These are phyloP conservation scores for Brachycybe producta DNA, from an alignment of 2,888 invertebrate genomes.

Conservation along the genomic window DNA sequence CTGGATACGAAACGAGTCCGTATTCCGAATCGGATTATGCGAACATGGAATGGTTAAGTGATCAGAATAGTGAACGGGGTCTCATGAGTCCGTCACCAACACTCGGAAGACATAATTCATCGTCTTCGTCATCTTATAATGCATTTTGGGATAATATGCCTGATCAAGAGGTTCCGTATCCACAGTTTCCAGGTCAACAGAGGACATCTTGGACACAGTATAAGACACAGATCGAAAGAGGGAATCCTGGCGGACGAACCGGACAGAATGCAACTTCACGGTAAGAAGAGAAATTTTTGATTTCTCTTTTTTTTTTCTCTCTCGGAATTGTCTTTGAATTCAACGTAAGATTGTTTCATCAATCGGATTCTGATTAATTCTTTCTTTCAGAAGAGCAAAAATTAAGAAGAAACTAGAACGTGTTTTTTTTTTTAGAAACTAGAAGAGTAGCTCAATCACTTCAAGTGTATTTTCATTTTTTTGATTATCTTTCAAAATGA, in stretches of 20 bases:
- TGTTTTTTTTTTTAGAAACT: too few species aligned
- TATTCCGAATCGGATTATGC: slow-evolving; percentile 20
- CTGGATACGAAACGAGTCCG: slow-evolving; percentile 28
- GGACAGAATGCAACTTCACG: background rate
- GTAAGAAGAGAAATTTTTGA: too few species aligned
- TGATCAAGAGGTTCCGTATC: slow-evolving; percentile 3
- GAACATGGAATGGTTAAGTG: slow-evolving; percentile 19
- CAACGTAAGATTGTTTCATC: too few species aligned
- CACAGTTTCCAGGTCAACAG: slow-evolving; percentile 4
- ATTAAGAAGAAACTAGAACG: too few species aligned
- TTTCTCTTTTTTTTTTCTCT: too few species aligned
- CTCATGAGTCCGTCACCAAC: slow-evolving; percentile 15
- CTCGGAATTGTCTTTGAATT: too few species aligned
- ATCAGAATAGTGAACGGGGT: slow-evolving; percentile 15
- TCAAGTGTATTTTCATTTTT: too few species aligned
- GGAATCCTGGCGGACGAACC: background rate
- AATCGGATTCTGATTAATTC: too few species aligned
- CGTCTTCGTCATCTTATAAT: slow-evolving; percentile 2
- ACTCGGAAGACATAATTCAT: background rate
- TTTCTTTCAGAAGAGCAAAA: too few species aligned
- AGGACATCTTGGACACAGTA: slow-evolving; percentile 4
- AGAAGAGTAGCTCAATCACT: too few species aligned
- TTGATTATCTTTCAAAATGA: too few species aligned
- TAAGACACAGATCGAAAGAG: slow-evolving; percentile 1
- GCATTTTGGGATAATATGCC: slow-evolving; percentile 6